Evolutionary conservation across 2,113 vertebrate species (phyloP).

Genomic region (Psephotus haematonotus): DNA sequence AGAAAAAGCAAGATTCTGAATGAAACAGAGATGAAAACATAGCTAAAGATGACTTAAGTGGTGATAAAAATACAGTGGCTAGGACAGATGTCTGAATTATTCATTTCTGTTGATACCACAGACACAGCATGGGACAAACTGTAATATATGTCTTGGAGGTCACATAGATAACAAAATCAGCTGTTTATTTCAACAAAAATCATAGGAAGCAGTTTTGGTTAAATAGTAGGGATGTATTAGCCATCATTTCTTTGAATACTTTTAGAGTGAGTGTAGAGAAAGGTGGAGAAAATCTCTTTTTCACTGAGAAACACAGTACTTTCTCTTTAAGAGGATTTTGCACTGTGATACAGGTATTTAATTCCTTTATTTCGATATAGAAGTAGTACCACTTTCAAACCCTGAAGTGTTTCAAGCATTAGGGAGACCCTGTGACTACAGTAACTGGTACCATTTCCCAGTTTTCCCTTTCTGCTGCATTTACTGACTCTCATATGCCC

Average conservation of each 20-base stretch:
- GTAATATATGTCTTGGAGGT: background rate
- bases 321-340: background rate
- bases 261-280: background rate
- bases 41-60: background rate
- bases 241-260: background rate
- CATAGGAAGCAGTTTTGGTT: background rate
- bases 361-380: background rate
- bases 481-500: background rate
- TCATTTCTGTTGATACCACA: conserved; percentile 29
- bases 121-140: background rate
- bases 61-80: conserved; percentile 38
- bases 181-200: conserved; percentile 49
- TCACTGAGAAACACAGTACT: background rate
- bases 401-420: background rate
- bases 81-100: conserved; percentile 40
- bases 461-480: background rate
- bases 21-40: background rate
- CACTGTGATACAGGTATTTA: background rate
- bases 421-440: background rate
- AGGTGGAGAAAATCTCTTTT: background rate
- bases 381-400: background rate
- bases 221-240: background rate
- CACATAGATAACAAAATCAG: conserved; percentile 15
- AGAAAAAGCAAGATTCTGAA: background rate
- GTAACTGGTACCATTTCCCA: background rate